Base-by-base conservation (phyloP, 2,888 invertebrate species). In the Ectemnius lituratus region DNA sequence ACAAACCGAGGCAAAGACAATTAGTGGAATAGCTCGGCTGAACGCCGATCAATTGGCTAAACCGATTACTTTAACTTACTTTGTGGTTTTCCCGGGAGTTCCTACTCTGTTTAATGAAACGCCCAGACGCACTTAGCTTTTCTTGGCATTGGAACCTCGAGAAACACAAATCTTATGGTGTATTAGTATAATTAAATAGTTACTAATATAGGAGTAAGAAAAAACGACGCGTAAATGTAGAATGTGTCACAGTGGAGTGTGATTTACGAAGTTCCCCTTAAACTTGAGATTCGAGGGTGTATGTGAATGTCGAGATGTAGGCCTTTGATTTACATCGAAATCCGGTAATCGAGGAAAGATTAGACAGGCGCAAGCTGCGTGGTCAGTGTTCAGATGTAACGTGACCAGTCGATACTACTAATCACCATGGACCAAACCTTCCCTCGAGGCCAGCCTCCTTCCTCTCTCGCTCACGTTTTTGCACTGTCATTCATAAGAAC, bases 401-500 rank as follows among this genome's bases (percentile, higher is more conserved):
- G 73, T 70, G 80, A 23, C 70, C 75, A 47, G 13, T 78, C 76
- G 78, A 83, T 84, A 80, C 77, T 57, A 78, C 81, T 85, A 85
- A 85, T 85, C 84, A 80, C 84, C 83, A 23, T 76, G 79, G 69
- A 69, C 65, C 61, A 71, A 67, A 23, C 28, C 68, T 67, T 74
- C 79, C 73, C 67, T 69, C 23, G 23, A 23, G 23, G 2, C 23
- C 0, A 62, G 60, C 73, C 20, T 37, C 46, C 70, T 74, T 23
- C 23, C 23, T 23, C 23, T 23, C 23, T 23, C 23, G 23, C 2
- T 23, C 23, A 23, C 2, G 23, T 88, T 89, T 88, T 87, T 86
- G 89, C 88, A 63, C 46, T 73, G 87, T 89, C 89, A 89, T 88
- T 89, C 89, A 90, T 88, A 89, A 89, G 83, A 77, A 79, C 69